Evolutionary conservation across 2,113 vertebrate species (phyloP).

Genomic region (Actenoides hombroni): DNA sequence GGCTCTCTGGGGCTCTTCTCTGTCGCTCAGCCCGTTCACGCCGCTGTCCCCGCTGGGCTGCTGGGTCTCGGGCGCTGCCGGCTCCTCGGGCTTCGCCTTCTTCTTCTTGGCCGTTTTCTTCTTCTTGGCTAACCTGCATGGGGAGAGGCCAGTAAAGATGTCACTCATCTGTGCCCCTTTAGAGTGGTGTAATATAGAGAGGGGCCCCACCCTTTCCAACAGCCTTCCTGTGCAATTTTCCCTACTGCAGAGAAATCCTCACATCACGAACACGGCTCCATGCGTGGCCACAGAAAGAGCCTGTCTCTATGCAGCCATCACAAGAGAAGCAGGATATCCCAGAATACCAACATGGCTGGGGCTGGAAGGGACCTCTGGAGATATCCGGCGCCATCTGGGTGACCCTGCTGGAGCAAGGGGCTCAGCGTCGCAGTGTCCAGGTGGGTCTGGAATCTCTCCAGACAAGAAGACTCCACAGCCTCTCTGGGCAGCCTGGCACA

Average conservation of each 20-base stretch:
- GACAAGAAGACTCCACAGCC: too few species aligned
- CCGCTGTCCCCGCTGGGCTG: not conserved
- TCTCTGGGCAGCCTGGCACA: too few species aligned
- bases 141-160: not conserved
- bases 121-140: slow-evolving; percentile 85
- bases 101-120: slow-evolving; percentile 86
- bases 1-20: not conserved
- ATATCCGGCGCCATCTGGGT: not conserved
- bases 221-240: not conserved
- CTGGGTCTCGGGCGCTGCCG: not conserved
- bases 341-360: not conserved
- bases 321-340: not conserved
- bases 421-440: too few species aligned
- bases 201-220: not conserved
- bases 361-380: not conserved
- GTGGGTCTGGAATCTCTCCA: too few species aligned
- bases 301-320: rapidly evolving
- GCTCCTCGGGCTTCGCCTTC: slow-evolving; percentile 74
- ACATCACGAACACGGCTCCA: rapidly evolving
- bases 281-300: rapidly evolving
- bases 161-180: not conserved
- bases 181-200: rapidly evolving
- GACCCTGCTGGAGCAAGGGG: too few species aligned
- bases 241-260: not conserved
- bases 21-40: not conserved